Evolutionary conservation across 2,888 invertebrate species (phyloP).

Genomic region (Dryobota labecula): DNA sequence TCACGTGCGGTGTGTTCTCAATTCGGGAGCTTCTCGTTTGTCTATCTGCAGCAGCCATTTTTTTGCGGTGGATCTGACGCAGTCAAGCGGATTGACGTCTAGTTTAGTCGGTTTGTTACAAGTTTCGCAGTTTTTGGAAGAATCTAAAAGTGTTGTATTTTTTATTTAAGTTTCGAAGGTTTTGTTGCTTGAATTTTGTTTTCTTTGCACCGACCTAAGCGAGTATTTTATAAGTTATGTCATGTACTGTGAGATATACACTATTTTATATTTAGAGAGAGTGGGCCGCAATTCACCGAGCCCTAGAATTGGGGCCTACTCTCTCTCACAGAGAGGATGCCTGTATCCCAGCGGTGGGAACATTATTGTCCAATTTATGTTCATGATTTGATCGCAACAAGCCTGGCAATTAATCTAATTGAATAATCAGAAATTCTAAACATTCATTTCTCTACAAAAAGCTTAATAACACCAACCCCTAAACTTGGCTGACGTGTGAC

Average conservation of each 20-base stretch:
- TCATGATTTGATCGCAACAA: neutral
- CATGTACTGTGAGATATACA: too few species aligned
- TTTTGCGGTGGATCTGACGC: slow-evolving; percentile 32
- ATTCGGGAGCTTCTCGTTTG: slow-evolving; percentile 29
- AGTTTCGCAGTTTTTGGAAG: slow-evolving; percentile 5
- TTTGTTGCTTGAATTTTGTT: neutral
- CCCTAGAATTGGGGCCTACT: too few species aligned
- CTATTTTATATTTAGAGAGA: too few species aligned
- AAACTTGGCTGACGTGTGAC: slow-evolving; percentile 3
- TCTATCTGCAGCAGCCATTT: slow-evolving; percentile 12
- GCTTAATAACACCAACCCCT: neutral
- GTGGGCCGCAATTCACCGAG: too few species aligned
- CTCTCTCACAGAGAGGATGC: too few species aligned
- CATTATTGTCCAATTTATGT: neutral
- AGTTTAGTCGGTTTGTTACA: slow-evolving; percentile 21
- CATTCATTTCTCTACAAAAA: neutral
- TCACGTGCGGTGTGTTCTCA: slow-evolving; percentile 27
- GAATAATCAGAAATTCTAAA: neutral
- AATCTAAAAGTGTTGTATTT: neutral
- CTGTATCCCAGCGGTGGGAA: too few species aligned
- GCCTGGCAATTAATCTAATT: too few species aligned
- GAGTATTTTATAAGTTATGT: too few species aligned
- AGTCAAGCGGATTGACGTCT: slow-evolving; percentile 3
- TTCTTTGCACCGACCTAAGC: too few species aligned
- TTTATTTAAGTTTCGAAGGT: neutral